Evolutionary conservation across 2,113 vertebrate genomes (phyloP), one percentile per base, ranked within the genome.

Genomic region (Pogona vitticeps): DNA sequence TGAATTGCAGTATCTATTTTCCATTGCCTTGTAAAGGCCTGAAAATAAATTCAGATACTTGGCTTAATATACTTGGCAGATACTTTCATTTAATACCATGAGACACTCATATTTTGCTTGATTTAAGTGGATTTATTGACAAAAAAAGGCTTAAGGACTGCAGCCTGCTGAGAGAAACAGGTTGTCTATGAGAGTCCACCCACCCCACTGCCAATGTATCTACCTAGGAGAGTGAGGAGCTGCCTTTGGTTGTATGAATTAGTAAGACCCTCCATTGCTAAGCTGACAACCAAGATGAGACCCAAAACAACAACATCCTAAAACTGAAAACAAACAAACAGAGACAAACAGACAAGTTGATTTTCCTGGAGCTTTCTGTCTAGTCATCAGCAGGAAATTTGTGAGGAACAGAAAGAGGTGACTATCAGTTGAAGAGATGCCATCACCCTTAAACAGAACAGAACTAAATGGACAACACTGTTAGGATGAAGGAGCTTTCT

Each of bases 61-160:
- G 26, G 40, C 90, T 75, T 90, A 80, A 94, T 91, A 91, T 89
- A 84, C 42, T 86, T 90, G 91, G 84, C 56, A 38, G 93, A 92
- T 89, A 90, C 90, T 86, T 92, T 94, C 92, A 92, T 92, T 93
- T 94, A 91, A 92, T 40, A 86, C 86, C 76, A 79, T 1, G 2
- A 86, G 14, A 68, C 40, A 91, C 85, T 93, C 88, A 90, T 86
- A 58, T 84, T 94, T 76, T 21, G 6, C 33, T 86, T 42, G 36
- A 80, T 59, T 79, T 65, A 59, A 79, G 28, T 58, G 9, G 46
- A 38, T 78, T 26, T 23, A 28, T 42, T 58, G 31, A 65, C 33
- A 58, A 31, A 10, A 65, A 80, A 40, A 4, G 33, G n/a, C n/a
- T n/a, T n/a, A 38, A 61, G 20, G 40, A 56, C 17, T 31, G 33